Base-by-base conservation (phyloP, 1,140 invertebrate genomes). In the Bombus picipes region DNA sequence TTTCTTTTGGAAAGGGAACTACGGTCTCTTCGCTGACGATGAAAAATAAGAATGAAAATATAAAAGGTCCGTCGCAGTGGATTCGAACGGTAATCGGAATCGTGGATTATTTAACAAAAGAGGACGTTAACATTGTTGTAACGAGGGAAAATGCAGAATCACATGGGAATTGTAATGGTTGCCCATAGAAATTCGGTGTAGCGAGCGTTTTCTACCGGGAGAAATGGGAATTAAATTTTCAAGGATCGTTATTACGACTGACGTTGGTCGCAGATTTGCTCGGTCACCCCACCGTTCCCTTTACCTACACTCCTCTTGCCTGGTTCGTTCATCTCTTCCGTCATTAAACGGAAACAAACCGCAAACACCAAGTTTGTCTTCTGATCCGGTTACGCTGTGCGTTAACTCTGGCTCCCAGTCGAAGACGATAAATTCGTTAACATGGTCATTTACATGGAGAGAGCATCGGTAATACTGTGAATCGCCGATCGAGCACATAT, bases 401-500 rank as follows among this genome's bases (percentile, higher is more conserved):
- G 43, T 41, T 62, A 75, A 80, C 75, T 25, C 34, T 10, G 34
- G 47, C 8, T 3, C 18, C 22, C 28, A 78, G 53, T 62, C 41
- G 71, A 37, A 82, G 66, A 85, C 83, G 83, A 75, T 89, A 76
- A 89, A 89, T 89, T 89, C 86, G 85, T 89, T 84, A 86, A 83
- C 81, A 75, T 57, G 68, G 81, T 87, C 88, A 80, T 89, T 86
- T 86, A 89, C 83, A 62, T 72, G 53, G 22, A 66, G 53, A 43
- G 41, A 86, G 79, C 77, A 81, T 43, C 86, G 85, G 81, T 83
- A 71, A 88, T 82, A 87, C 88, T 77, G 86, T 83, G 88, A 89
- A 90, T 90, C 81, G 80, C 62, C 82, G 88, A 90, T 90, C 88
- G 87, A 87, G 86, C 86, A 90, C 86, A 89, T 85, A 89, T 90